phyloP scores from a whole-genome alignment of 2,113 vertebrate species.

The Hyla sarda region DNA sequence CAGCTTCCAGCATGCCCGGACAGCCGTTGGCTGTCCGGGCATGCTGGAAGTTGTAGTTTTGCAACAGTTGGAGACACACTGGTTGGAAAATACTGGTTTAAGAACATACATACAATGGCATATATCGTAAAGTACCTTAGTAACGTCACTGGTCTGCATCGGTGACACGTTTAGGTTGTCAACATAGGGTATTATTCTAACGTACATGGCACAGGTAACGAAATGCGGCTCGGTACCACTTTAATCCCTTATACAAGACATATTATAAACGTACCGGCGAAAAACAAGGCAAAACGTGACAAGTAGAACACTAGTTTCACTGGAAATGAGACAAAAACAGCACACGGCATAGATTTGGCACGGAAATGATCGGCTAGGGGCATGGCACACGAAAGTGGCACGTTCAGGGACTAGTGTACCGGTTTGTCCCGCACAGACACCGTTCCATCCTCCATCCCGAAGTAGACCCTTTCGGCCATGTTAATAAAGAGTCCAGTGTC shows the following conservation, averaged over 20 bases:
- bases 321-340: background rate
- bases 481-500: slow-evolving; percentile 94
- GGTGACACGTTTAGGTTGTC: background rate
- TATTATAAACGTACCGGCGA: background rate
- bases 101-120: no score
- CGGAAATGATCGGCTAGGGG: background rate
- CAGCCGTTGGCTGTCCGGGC: no score
- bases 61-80: no score
- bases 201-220: background rate
- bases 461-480: slow-evolving; percentile 93
- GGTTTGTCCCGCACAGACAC: slow-evolving; percentile 80
- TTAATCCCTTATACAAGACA: slow-evolving; percentile 4
- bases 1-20: no score
- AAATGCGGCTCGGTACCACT: background rate
- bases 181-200: background rate
- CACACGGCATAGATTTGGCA: slow-evolving; percentile 63
- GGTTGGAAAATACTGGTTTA: no score
- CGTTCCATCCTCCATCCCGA: slow-evolving; percentile 92
- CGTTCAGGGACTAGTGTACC: slow-evolving; percentile 66
- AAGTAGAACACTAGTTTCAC: slow-evolving; percentile 63
- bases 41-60: no score
- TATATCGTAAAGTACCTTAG: background rate
- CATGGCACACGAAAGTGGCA: background rate
- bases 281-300: slow-evolving; percentile 51
- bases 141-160: background rate